Conservation (phyloP, 2,113 vertebrate species). For the Heterocephalus glaber region DNA sequence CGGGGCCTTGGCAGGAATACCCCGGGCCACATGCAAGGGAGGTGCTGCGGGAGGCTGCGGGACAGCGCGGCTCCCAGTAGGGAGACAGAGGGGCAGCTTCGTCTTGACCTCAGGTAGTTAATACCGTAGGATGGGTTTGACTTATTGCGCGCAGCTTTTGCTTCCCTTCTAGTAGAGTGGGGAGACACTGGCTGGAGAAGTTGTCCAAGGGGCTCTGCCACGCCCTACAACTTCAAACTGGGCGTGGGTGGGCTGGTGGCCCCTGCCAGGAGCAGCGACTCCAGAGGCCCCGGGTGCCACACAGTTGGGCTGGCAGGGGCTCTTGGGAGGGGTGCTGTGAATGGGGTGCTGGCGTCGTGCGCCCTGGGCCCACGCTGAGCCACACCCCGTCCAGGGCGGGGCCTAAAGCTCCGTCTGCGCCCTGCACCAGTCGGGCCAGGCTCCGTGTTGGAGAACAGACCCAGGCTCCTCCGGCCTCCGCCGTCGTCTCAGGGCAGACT, state of each 20-base stretch:
- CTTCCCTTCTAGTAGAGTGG: neutral
- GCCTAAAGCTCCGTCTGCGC: neutral
- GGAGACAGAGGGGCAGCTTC: neutral
- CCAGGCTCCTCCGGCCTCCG: neutral
- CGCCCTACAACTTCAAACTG: neutral
- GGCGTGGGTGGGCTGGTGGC: neutral
- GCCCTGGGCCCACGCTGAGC: neutral
- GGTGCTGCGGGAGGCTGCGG: fast-evolving
- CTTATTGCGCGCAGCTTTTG: fast-evolving
- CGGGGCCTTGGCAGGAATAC: neutral
- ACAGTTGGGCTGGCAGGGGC: neutral
- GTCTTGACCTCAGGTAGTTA: neutral
- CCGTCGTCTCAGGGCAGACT: neutral
- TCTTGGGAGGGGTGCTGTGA: neutral
- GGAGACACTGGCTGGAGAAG: neutral
- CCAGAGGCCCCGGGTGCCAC: neutral
- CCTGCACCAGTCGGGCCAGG: neutral
- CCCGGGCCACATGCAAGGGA: neutral
- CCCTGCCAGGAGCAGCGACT: neutral
- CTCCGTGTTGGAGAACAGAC: neutral
- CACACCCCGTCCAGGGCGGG: neutral
- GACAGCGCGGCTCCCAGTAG: too few relatives aligned
- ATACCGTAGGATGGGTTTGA: neutral
- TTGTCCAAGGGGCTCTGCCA: too few relatives aligned
- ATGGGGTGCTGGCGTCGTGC: neutral